These are phyloP conservation scores for Saccostrea echinata DNA, from an alignment of 1,140 invertebrate genomes.

Conservation along the genomic window DNA sequence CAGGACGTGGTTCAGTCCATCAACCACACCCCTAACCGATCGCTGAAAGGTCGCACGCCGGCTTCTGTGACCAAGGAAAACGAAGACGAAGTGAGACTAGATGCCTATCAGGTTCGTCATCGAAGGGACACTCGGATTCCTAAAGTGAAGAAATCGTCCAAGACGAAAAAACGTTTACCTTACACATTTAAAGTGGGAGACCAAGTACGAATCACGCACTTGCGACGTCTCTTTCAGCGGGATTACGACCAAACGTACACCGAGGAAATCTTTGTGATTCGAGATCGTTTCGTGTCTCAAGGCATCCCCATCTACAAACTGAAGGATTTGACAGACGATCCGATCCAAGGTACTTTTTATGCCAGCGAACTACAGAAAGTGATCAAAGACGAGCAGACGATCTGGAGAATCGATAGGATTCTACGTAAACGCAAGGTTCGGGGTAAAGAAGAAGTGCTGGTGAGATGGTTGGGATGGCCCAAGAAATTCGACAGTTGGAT, in stretches of 20 bases:
- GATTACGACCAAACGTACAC: conserved; percentile 54
- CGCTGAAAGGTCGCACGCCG: conserved; percentile 19
- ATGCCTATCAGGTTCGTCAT: conserved; percentile 27
- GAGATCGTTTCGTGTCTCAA: not conserved
- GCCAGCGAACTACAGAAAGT: conserved; percentile 38
- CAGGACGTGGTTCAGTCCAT: conserved; percentile 13
- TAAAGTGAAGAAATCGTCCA: not conserved
- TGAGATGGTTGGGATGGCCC: conserved; percentile 51
- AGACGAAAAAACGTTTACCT: not conserved
- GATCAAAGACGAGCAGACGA: conserved; percentile 23
- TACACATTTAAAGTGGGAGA: conserved; percentile 44
- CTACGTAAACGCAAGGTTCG: conserved; percentile 8
- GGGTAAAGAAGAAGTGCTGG: not conserved
- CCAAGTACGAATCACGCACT: conserved; percentile 33
- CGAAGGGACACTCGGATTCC: not conserved
- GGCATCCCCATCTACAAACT: conserved; percentile 42
- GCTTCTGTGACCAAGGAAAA: conserved; percentile 33
- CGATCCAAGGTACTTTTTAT: conserved; percentile 35
- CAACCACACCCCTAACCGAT: conserved; percentile 22
- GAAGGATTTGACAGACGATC: conserved; percentile 33
- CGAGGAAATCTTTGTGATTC: conserved; percentile 43
- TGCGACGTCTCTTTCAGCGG: conserved; percentile 31
- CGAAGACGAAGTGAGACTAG: conserved; percentile 39
- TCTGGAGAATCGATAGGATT: conserved; percentile 52
- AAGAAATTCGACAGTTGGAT: conserved; percentile 52